Evolutionary conservation across 2,113 vertebrate genomes (phyloP), one percentile per base, ranked within the genome.

Genomic region (Spheniscus mendiculus): DNA sequence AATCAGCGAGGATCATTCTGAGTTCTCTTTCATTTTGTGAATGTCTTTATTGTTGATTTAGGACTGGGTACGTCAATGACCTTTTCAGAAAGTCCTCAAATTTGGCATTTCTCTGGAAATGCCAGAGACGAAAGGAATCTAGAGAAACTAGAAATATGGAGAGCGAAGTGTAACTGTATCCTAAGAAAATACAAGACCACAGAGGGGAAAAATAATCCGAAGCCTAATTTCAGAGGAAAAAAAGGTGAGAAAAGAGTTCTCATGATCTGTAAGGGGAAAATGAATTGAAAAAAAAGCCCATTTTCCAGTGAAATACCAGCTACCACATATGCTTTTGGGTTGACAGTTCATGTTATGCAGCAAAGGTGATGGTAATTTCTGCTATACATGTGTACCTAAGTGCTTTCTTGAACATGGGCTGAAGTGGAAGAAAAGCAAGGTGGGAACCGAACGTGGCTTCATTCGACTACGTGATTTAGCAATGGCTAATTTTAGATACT

Each of bases 401-500:
- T 52, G 44, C 38, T 72, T 65, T 72, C n/a, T 63, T 36, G 36
- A 76, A n/a, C 38, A 67, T 79, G 42, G 45, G 11, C 45, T 90
- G 67, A 90, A 58, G 42, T 62, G 53, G 53, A 67, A 85, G 65
- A 90, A 88, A 90, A 83, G 45, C 50, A 87, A 96, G 71, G 58
- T 90, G 62, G 67, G 42, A 94, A 47, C 16, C 2, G 15, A 58
- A 27, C 11, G 7, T 2, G 14, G 32, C 78, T 88, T 83, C 50
- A 6, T 5, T 77, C 58, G 34, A 13, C 71, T 76, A n/a, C 2
- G 2, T 8, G 13, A 44, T 73, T 81, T 80, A 74, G 62, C 79
- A 77, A 32, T 52, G 53, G 55, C 87, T 97, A 80, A 95, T 76
- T 91, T 95, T 89, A 81, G 82, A 19, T 40, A 8, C 79, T 96